phyloP scores from a whole-genome alignment of 2,797 vertebrate species.

The Oceanodroma leucorhoa region DNA sequence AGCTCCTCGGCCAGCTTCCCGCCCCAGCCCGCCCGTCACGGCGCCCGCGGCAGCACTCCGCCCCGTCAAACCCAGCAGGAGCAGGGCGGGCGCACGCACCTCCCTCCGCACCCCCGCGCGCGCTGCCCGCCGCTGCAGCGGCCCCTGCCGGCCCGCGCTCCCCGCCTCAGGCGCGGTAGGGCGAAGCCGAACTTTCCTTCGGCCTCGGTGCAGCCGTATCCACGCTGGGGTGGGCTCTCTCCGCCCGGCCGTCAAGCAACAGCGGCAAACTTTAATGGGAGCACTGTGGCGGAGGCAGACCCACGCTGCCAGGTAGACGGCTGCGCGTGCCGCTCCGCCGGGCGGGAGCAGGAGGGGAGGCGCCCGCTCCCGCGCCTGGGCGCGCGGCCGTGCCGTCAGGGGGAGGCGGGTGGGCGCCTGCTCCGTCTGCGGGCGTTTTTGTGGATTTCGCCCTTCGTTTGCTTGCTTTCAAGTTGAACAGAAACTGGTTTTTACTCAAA shows the following conservation, averaged over 20 bases:
- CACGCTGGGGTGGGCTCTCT: fast-evolving
- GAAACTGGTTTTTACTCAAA: neutral
- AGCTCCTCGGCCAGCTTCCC: too few relatives aligned
- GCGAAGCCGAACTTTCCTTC: neutral
- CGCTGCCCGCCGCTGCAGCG: neutral
- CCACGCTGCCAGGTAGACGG: too few relatives aligned
- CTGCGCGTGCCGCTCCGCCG: too few relatives aligned
- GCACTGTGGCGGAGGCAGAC: fast-evolving
- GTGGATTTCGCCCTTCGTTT: neutral
- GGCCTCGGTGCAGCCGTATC: fast-evolving
- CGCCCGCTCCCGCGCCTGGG: fast-evolving
- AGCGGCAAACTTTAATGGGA: too few relatives aligned
- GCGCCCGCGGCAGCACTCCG: fast-evolving
- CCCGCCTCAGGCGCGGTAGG: too few relatives aligned
- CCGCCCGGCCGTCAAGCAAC: fast-evolving
- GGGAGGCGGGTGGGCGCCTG: fast-evolving
- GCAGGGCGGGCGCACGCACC: fast-evolving
- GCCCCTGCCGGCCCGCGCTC: too few relatives aligned
- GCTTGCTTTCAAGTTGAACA: neutral
- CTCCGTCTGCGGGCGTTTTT: fast-evolving
- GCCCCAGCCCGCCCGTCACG: too few relatives aligned
- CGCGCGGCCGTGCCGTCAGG: fast-evolving
- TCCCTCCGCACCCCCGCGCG: fast-evolving
- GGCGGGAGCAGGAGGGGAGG: too few relatives aligned
- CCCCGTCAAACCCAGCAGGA: too few relatives aligned